Evolutionary conservation across 1,140 invertebrate species (phyloP), one percentile per base, ranked within the genome.

Genomic region (Pogonognathellus flavescens): DNA sequence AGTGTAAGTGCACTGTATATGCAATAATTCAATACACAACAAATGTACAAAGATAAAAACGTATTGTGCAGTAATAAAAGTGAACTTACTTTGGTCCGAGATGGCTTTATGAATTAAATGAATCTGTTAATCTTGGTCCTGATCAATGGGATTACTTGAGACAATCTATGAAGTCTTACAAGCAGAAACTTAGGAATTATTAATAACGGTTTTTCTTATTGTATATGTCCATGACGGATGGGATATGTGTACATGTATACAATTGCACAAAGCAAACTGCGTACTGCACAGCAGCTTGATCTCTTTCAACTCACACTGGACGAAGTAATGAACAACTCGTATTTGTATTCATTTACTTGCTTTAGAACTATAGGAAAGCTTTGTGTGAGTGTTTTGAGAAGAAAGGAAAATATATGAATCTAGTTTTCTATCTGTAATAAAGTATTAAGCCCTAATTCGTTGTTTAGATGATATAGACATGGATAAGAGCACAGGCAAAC

Each of bases 61-160:
- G n/a, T 18, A 20, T 6, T 60, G n/a, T 60, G 11, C 22, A 22
- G n/a, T 10, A 60, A 60, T 22, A 60, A 20, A 18, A 60, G 22
- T 9, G n/a, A 60, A 60, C 59, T 60, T 60, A 60, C 59, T 60
- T 60, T 60, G 59, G 59, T 60, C 59, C 59, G 22, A 18, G 18
- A 18, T 22, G 59, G 6, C 11, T 18, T 60, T 18, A 18, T 60
- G 59, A 18, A 20, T 20, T 18, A 20, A 60, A 60, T 41, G 59
- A 60, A 22, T 8, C 22, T 18, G 59, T 22, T 60, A 20, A 60
- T 60, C 22, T 60, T 2, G n/a, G 18, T 18, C 18, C n/a, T 20
- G n/a, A 60, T 10, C n/a, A 22, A 20, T 60, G 22, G 59, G 59
- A 10, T 60, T 20, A 60, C 22, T 60, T 20, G 18, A 60, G 22